Evolutionary conservation across 2,113 vertebrate species (phyloP), one percentile per base, ranked within the genome.

Genomic region (Spilogale gracilis): DNA sequence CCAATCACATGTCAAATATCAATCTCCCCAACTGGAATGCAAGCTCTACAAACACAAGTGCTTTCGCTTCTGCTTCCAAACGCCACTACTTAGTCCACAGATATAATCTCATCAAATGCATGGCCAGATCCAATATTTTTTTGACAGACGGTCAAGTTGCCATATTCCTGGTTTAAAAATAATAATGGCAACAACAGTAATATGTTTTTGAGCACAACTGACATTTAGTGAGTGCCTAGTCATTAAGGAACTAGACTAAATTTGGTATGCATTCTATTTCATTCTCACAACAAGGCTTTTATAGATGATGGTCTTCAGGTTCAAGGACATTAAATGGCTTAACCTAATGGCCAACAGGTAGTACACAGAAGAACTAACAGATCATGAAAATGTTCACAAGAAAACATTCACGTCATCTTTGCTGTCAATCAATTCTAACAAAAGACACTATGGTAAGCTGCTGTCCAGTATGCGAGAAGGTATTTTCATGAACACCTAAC

Each of bases 41-140:
- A 43, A 81, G 58, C 6, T 93, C 20, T 25, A 61, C 38, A 38
- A 79, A 56, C 6, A 86, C n/a, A 43, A 52, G 7, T 6, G 0
- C 5, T 87, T 97, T 54, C 76, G 30, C 9, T 58, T 56, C 61
- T 89, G 67, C 30, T 91, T 93, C 65, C n/a, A 87, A 67, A 84
- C 85, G 7, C 9, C 9, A 65, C 10, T 30, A 45, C 11, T 48
- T 13, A 43, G 5, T 82, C 82, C 23, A 90, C 0, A 80, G 43
- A 61, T 84, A 56, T 5, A 78, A 87, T n/a, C 83, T 73, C 5
- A 63, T 45, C 20, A 85, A 43, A 89, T 52, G 38, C 2, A 20
- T 89, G 5, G 76, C 12, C 54, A 54, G 20, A 69, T 67, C 16
- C 4, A 50, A 71, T 78, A 73, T 54, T 38, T 91, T 89, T 23